Evolutionary conservation across 2,797 vertebrate species (phyloP).

Genomic region (Parauchenoglanis ngamensis): DNA sequence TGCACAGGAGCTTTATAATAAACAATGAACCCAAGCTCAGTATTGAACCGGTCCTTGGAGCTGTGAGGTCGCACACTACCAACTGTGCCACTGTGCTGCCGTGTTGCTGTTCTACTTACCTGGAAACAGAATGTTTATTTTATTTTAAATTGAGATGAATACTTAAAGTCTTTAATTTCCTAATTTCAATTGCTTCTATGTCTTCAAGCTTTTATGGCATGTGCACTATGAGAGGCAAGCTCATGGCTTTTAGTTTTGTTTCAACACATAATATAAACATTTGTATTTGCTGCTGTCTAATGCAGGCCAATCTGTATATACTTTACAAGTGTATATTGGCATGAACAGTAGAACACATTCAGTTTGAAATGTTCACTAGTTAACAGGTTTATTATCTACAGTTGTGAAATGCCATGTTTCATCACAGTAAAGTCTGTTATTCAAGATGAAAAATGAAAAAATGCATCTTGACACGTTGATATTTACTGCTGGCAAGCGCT

Average conservation of each 20-base stretch:
- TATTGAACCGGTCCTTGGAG: not conserved
- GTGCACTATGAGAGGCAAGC: not conserved
- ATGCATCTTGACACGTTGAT: constrained; percentile 19
- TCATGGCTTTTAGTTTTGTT: not conserved
- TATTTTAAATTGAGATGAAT: not conserved
- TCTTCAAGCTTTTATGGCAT: not conserved
- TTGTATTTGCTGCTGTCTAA: not conserved
- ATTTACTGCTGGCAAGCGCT: constrained; percentile 17
- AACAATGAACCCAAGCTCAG: not conserved
- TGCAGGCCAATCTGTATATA: not conserved
- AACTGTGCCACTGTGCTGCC: not conserved
- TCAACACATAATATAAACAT: not conserved
- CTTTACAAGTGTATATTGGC: not conserved
- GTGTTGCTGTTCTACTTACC: not conserved
- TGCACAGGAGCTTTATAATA: not conserved
- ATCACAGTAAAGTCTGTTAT: constrained; percentile 11
- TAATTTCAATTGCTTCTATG: not conserved
- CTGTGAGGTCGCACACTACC: not conserved
- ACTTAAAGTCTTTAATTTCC: not conserved
- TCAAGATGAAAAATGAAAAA: constrained; percentile 8
- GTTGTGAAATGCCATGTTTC: not conserved
- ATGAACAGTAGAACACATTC: constrained; percentile 2
- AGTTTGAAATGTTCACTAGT: constrained; percentile 9
- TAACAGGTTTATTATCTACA: constrained; percentile 2
- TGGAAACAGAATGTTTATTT: not conserved